Conservation (phyloP, 1,140 invertebrate genomes). For the Wiebesia pumilae region DNA sequence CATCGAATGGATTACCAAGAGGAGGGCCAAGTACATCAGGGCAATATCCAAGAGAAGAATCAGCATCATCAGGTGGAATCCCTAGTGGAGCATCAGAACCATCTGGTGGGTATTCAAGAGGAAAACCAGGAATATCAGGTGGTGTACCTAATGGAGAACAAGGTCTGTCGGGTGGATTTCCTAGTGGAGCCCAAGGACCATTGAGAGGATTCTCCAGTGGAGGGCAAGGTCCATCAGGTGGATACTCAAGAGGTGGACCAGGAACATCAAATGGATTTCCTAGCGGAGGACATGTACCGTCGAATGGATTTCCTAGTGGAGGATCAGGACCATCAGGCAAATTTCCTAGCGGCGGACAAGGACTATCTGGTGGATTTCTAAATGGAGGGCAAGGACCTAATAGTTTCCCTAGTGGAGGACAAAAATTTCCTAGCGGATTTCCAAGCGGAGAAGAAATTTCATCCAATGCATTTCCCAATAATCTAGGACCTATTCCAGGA, state of each 20-base stretch:
- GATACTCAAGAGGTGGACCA: conserved; percentile 57
- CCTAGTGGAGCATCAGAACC: conserved; percentile 55
- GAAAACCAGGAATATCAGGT: conserved; percentile 51
- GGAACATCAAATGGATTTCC: conserved; percentile 57
- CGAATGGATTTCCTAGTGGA: conserved; percentile 57
- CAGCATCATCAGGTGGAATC: conserved; percentile 58
- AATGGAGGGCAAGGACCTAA: conserved; percentile 52
- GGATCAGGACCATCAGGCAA: conserved; percentile 56
- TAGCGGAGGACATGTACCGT: conserved; percentile 58
- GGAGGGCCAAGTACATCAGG: conserved; percentile 54
- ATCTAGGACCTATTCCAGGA: conserved; percentile 45
- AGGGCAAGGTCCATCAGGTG: conserved; percentile 50
- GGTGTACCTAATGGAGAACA: conserved; percentile 50
- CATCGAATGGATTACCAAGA: conserved; percentile 5
- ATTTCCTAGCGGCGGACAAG: conserved; percentile 58
- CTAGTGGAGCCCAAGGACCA: conserved; percentile 55
- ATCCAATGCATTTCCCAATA: conserved; percentile 55
- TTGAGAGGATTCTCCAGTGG: conserved; percentile 57
- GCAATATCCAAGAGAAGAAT: conserved; percentile 57
- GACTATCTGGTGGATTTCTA: conserved; percentile 55
- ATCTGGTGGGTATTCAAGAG: conserved; percentile 56
- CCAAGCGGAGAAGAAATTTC: conserved; percentile 53
- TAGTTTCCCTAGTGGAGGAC: conserved; percentile 57
- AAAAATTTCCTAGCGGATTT: conserved; percentile 35
- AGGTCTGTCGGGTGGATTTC: conserved; percentile 55